Base-by-base conservation (phyloP, 2,888 invertebrate species). In the Pachliopta kotzebuea region DNA sequence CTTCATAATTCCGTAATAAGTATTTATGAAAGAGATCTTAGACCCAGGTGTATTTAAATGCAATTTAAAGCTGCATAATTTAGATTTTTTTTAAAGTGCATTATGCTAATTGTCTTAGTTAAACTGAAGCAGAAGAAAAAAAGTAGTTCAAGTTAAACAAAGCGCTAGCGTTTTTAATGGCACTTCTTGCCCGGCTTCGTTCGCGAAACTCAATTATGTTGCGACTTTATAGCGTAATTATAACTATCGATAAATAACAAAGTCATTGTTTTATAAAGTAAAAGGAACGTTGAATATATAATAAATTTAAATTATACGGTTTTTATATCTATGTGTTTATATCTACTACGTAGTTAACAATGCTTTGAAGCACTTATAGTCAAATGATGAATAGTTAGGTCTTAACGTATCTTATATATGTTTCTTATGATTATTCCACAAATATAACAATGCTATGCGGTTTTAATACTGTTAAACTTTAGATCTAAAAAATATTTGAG, bases 131-230 rank as follows among this genome's bases (percentile, higher is more conserved):
- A 42, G 42, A 18, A 42, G 26, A 26, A 60, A 14, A 42, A 60
- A 60, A 60, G n/a, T 26, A 37, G 37, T 37, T 37, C 14, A 42
- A 42, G 24, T 60, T 29, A 11, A 56, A 56, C 21, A 60, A 37
- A 52, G 53, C 52, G 50, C 60, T 23, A 53, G 53, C 23, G 37
- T 37, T 52, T 37, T 50, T 60, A 60, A 60, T 26, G 42, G 45
- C 54, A 60, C 21, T 53, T 60, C 37, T 60, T 42, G 42, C 53
- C 7, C n/a, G 52, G 52, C 60, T 60, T 54, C 11, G 37, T 37
- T 54, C 37, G 26, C n/a, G 23, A 37, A 42, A 54, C 52, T 60
- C n/a, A 21, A 50, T 50, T 20, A 42, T 42, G 21, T 23, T 42
- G 18, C 21, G 57, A 21, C 37, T 57, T 45, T 26, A 26, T 20